Base-by-base conservation (phyloP, 2,797 vertebrate species). In the Sebastes trivittatus region DNA sequence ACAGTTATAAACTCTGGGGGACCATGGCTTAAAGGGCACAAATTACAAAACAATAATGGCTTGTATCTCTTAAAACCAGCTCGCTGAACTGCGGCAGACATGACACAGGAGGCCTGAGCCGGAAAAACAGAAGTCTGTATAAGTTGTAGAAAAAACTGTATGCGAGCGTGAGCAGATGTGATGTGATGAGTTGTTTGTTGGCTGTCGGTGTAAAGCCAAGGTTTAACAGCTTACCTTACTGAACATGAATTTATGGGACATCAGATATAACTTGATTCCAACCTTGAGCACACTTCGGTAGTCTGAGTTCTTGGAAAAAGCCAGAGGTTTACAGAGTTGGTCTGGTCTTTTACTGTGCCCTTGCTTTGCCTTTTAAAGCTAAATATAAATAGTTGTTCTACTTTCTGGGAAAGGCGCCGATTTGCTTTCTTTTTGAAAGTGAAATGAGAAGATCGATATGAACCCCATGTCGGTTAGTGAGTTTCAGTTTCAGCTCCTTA, bases 11-110 rank as follows among this genome's bases (percentile, higher is more conserved):
- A 90, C 73, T 49, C 30, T 52, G 30, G 42, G 72, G 63, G 61
- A 68, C 32, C 18, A 25, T 2, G n/a, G 72, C 63, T 78, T 80
- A 79, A 58, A 75, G 22, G 70, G 71, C 66, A 74, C 29, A 83
- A 81, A 76, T 90, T 80, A 78, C 79, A 65, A 90, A 87, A 89
- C 83, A 90, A 92, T 36, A 91, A 32, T 76, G 29, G 80, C 34
- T 56, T 42, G 52, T 46, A 72, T 87, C 78, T 75, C 49, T 23
- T 84, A 82, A 90, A 87, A 22, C 81, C 79, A 0, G 49, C 42
- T 2, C 1, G 32, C 34, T 66, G 59, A 46, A 75, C 49, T 18
- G 64, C 5, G 5, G 74, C 65, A 70, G 58, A 42, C 52, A 13
- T 25, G 68, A 84, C 77, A 62, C 67, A 18, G 49, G 64, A 81